Conservation (phyloP, 2,888 invertebrate genomes). For the Ypsolopha sequella region DNA sequence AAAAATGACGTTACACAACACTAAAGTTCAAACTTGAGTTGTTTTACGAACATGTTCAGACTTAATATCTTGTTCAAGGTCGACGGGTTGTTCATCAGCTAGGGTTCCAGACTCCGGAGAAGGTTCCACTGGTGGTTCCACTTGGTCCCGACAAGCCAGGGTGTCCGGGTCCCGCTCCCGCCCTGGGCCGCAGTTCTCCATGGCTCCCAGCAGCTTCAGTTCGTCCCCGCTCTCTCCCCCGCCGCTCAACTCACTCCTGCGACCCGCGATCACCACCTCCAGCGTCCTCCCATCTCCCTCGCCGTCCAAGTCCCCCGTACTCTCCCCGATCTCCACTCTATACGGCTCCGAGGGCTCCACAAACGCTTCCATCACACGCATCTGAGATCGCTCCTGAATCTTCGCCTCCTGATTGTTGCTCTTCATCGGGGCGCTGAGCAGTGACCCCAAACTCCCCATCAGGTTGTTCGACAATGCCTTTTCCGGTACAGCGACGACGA, state of each 20-base stretch:
- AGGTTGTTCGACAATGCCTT: slow-evolving; percentile 21
- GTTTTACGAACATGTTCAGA: neutral
- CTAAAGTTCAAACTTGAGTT: too few relatives aligned
- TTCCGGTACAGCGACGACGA: slow-evolving; percentile 74
- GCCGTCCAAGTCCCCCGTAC: slow-evolving; percentile 23
- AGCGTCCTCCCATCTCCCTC: slow-evolving; percentile 34
- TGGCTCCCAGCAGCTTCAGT: slow-evolving; percentile 73
- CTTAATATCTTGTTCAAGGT: neutral
- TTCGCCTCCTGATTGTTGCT: slow-evolving; percentile 18
- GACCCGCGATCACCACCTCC: slow-evolving; percentile 47
- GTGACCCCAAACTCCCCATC: slow-evolving; percentile 18
- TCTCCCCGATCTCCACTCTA: slow-evolving; percentile 72
- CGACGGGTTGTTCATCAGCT: slow-evolving; percentile 10
- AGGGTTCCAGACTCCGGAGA: slow-evolving; percentile 1
- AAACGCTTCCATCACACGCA: slow-evolving; percentile 61
- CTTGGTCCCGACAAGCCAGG: slow-evolving; percentile 55
- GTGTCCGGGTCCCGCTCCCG: slow-evolving; percentile 77
- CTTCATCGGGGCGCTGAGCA: slow-evolving; percentile 25
- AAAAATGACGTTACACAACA: too few relatives aligned
- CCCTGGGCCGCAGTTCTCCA: slow-evolving; percentile 82
- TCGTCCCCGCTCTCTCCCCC: slow-evolving; percentile 54
- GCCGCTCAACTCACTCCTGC: slow-evolving; percentile 38
- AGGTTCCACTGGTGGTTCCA: slow-evolving; percentile 7
- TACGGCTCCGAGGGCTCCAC: slow-evolving; percentile 79
- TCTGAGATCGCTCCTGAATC: slow-evolving; percentile 51